Evolutionary conservation across 2,888 invertebrate genomes (phyloP).

Genomic region (Meandrusa payeni): DNA sequence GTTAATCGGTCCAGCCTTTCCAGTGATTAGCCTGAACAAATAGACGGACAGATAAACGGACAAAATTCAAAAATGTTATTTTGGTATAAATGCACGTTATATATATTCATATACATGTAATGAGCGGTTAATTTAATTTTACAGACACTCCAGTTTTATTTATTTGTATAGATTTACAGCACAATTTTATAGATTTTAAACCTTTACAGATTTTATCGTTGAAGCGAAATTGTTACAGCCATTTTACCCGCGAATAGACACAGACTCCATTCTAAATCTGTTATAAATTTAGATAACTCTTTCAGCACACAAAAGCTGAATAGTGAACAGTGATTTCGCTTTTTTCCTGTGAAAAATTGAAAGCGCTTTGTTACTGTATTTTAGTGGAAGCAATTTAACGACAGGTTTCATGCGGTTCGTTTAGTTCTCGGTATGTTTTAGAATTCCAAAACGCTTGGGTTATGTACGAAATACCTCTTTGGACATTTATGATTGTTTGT

Average conservation of each 20-base stretch:
- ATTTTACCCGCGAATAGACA: constrained; percentile 3
- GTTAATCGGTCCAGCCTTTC: no score
- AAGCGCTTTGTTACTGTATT: constrained; percentile 45
- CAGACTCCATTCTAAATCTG: constrained; percentile 11
- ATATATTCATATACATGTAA: no score
- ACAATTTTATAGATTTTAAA: not conserved
- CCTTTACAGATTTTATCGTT: not conserved
- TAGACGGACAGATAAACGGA: no score
- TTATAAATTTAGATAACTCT: constrained; percentile 21
- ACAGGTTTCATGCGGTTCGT: constrained; percentile 38
- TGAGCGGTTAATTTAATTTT: no score
- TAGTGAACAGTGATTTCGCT: constrained; percentile 35
- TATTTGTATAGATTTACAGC: no score
- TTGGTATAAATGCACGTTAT: no score
- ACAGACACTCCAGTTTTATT: no score
- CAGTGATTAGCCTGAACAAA: no score
- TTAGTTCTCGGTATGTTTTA: constrained; percentile 25
- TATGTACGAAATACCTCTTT: no score
- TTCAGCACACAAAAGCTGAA: constrained; percentile 31
- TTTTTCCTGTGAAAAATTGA: constrained; percentile 38
- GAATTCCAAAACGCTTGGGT: constrained; percentile 7
- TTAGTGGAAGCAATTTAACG: constrained; percentile 35
- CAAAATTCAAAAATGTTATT: no score
- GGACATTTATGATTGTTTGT: constrained; percentile 1
- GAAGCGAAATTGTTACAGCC: constrained; percentile 2